Conservation (phyloP, 2,797 vertebrate species). For the Corythornis leucogaster region DNA sequence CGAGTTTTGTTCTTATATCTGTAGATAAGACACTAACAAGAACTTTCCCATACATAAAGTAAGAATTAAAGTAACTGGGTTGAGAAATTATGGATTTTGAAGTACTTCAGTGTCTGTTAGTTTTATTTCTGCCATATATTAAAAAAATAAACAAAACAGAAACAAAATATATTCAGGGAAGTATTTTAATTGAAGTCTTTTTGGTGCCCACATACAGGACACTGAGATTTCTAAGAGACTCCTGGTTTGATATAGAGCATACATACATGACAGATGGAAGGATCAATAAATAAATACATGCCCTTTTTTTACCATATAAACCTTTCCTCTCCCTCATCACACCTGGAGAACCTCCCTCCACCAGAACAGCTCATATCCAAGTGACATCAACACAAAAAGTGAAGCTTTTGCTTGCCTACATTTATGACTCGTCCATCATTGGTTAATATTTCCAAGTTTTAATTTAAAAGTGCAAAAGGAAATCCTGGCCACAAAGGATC, state of each 20-base stretch:
- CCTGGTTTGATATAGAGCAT: slow-evolving; percentile 3
- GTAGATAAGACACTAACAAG: neutral
- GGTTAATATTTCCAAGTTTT: slow-evolving; percentile 55
- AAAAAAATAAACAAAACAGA: neutral
- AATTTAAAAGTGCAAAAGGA: slow-evolving; percentile 67
- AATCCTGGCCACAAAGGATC: slow-evolving; percentile 53
- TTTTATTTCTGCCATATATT: neutral
- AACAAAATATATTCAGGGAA: neutral
- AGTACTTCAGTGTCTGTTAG: neutral
- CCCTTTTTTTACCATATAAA: neutral
- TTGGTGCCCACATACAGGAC: neutral
- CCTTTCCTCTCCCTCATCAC: neutral
- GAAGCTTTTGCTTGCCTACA: neutral
- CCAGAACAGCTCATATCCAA: neutral
- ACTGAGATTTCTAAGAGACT: neutral
- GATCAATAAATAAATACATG: slow-evolving; percentile 18
- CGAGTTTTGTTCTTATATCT: neutral
- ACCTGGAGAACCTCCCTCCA: neutral
- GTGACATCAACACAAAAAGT: slow-evolving; percentile 5
- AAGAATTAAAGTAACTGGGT: neutral
- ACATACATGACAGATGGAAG: neutral
- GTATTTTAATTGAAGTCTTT: slow-evolving; percentile 30
- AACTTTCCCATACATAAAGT: neutral
- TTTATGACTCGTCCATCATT: neutral
- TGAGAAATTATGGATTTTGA: neutral